Evolutionary conservation across 2,888 invertebrate species (phyloP).

Genomic region (Clostera curtula): DNA sequence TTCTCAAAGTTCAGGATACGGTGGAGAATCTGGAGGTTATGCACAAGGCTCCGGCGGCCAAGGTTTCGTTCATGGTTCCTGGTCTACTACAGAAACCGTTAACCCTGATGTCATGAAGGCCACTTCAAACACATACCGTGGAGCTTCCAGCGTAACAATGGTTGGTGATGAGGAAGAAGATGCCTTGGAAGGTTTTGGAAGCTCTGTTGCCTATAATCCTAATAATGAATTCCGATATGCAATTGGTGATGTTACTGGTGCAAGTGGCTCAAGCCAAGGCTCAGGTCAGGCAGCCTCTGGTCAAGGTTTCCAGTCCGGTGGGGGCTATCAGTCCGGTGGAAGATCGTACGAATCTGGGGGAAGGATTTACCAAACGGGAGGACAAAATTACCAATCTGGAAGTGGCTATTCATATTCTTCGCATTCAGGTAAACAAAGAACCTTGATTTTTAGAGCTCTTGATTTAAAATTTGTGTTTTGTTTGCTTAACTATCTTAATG

Average conservation of each 20-base stretch:
- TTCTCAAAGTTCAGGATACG: constrained; percentile 14
- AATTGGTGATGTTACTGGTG: constrained; percentile 49
- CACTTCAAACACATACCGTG: constrained; percentile 48
- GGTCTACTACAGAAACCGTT: constrained; percentile 66
- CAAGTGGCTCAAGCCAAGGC: constrained; percentile 17
- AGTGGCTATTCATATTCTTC: constrained; percentile 54
- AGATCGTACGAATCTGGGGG: constrained; percentile 9
- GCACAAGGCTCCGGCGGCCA: constrained; percentile 22
- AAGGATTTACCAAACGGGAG: constrained; percentile 18
- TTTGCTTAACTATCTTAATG: not conserved
- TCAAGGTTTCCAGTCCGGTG: constrained; percentile 19
- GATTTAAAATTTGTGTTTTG: not conserved
- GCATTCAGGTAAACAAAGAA: constrained; percentile 37
- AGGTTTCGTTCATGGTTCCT: constrained; percentile 54
- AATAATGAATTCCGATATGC: constrained; percentile 61
- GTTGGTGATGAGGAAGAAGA: constrained; percentile 60
- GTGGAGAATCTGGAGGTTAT: constrained; percentile 8
- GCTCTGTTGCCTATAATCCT: constrained; percentile 49
- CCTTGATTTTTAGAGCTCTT: not conserved
- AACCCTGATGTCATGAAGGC: constrained; percentile 61
- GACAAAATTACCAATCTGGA: constrained; percentile 22
- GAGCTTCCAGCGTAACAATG: constrained; percentile 45
- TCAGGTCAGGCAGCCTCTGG: constrained; percentile 9
- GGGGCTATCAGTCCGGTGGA: constrained; percentile 17
- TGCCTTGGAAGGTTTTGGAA: constrained; percentile 51